Percentiles rank a stretch among this genome's conserved stretches.
phyloP scores from a whole-genome alignment of 2,113 vertebrate species.

The Pangasianodon hypophthalmus region DNA sequence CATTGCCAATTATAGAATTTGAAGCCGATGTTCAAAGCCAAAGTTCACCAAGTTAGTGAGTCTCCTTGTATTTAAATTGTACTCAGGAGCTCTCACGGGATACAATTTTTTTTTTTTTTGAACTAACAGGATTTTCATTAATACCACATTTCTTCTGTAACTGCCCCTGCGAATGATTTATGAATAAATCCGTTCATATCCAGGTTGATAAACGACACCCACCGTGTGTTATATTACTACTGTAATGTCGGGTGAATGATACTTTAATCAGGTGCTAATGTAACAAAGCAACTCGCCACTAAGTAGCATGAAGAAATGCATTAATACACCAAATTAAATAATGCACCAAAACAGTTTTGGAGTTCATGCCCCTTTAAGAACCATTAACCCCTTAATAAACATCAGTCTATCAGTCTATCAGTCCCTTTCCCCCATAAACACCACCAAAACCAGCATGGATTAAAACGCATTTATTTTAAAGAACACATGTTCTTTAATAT shows the following conservation, averaged over 20 bases:
- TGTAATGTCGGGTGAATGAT: neutral
- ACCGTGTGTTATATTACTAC: neutral
- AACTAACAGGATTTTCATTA: neutral
- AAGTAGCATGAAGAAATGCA: neutral
- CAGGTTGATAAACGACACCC: neutral
- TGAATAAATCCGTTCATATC: neutral
- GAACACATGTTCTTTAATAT: slow-evolving; percentile 20
- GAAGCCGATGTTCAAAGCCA: neutral
- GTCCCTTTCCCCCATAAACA: neutral
- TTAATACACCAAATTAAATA: neutral
- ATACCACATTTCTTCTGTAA: neutral
- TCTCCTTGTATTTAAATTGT: neutral
- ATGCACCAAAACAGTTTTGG: neutral
- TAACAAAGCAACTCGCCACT: neutral
- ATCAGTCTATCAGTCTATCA: neutral
- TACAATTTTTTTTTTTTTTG: too few species aligned
- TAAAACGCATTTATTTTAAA: slow-evolving; percentile 10
- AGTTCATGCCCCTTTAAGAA: neutral
- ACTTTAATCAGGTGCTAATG: neutral
- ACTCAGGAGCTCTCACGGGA: neutral
- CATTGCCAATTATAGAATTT: neutral
- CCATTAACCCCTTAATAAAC: neutral
- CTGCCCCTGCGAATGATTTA: neutral
- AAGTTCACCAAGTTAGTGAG: neutral
- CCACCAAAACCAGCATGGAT: neutral